These are phyloP conservation scores for Engystomops pustulosus DNA, from an alignment of 2,113 vertebrate species.

Conservation along the genomic window DNA sequence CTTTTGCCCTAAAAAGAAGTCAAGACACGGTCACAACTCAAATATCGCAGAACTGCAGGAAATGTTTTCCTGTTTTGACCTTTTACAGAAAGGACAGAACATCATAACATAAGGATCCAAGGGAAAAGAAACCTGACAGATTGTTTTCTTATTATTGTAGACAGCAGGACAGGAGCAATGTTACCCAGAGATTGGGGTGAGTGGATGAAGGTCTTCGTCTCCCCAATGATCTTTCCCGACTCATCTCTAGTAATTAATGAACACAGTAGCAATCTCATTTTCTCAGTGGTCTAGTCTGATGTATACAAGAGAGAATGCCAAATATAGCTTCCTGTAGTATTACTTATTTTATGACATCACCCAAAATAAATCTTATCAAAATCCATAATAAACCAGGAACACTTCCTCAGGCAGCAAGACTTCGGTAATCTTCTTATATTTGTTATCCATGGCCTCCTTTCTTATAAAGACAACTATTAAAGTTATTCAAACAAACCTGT, in stretches of 20 bases:
- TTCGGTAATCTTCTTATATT: too few species aligned
- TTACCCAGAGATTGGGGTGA: slow-evolving; percentile 2
- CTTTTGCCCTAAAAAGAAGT: not conserved
- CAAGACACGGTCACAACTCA: not conserved
- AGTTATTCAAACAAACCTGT: too few species aligned
- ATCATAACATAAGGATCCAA: slow-evolving; percentile 19
- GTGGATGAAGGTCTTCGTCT: slow-evolving; percentile 14
- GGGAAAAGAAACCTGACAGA: slow-evolving; percentile 48
- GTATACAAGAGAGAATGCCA: too few species aligned
- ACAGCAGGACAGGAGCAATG: slow-evolving; percentile 38
- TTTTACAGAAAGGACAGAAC: slow-evolving; percentile 31
- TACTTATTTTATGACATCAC: too few species aligned
- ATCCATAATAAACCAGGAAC: too few species aligned
- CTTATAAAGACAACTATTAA: too few species aligned
- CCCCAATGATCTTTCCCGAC: not conserved
- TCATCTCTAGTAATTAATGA: not conserved
- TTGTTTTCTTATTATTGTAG: slow-evolving; percentile 47
- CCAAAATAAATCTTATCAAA: too few species aligned
- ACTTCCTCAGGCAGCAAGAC: too few species aligned
- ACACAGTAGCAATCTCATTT: too few species aligned
- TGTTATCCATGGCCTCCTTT: too few species aligned
- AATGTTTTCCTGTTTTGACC: slow-evolving; percentile 40
- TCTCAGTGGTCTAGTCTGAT: too few species aligned
- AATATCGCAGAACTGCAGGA: slow-evolving; percentile 33
- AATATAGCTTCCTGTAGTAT: too few species aligned